Conservation (phyloP, 2,888 invertebrate species). For the Trissonchulus latispiculum region DNA sequence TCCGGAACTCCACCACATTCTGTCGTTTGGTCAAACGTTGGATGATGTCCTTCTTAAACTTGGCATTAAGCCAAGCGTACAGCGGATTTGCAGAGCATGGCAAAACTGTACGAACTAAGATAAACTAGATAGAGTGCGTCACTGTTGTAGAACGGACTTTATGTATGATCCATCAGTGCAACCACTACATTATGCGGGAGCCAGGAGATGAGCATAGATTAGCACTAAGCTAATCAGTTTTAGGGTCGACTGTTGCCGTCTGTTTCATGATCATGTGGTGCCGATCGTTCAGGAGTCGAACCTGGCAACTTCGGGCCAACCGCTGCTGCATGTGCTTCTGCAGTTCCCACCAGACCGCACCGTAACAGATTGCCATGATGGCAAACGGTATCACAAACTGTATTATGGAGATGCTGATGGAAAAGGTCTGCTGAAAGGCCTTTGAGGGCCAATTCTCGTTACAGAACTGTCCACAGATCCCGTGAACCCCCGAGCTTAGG, state of each 20-base stretch:
- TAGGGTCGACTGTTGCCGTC: background rate
- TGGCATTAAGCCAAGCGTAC: conserved; percentile 36
- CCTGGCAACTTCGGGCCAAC: conserved; percentile 22
- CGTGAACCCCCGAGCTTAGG: too few species aligned
- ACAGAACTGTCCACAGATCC: conserved; percentile 37
- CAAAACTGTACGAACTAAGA: conserved; percentile 24
- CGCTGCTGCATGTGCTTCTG: conserved; percentile 31
- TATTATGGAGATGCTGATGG: conserved; percentile 70
- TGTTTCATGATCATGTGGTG: conserved; percentile 22
- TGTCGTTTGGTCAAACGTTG: too few species aligned
- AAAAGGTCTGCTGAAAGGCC: conserved; percentile 63
- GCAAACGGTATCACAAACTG: conserved; percentile 89
- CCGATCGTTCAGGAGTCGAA: conserved; percentile 30
- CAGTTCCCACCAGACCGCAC: conserved; percentile 57
- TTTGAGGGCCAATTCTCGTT: conserved; percentile 72
- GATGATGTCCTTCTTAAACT: conserved; percentile 25
- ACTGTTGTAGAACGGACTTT: too few species aligned
- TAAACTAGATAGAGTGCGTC: conserved; percentile 10
- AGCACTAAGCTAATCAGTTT: conserved; percentile 33
- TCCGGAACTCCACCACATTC: too few species aligned
- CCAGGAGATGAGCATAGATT: conserved; percentile 36
- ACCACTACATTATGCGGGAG: conserved; percentile 31
- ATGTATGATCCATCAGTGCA: conserved; percentile 33
- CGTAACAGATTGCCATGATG: conserved; percentile 87
- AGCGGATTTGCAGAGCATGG: conserved; percentile 37